Evolutionary conservation across 2,888 invertebrate genomes (phyloP), one percentile per base, ranked within the genome.

Genomic region (Phaonia tiefii): DNA sequence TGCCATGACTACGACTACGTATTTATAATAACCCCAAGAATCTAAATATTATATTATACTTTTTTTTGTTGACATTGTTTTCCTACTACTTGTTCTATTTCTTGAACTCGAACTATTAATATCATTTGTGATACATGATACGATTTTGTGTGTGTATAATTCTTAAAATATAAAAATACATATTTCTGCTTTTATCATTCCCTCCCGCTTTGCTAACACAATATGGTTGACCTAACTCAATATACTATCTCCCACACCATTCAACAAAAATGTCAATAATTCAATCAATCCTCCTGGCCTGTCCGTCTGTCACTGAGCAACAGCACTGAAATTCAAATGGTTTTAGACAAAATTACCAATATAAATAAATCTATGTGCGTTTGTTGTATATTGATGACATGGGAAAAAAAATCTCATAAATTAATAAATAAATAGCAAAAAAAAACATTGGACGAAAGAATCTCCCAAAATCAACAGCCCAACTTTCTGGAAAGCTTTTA

Each of bases 191-290:
- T 51, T 17, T 22, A 22, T 22, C 51, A 11, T 22, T 10, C 7
- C 1, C 11, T 10, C 7, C 1, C 11, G 22, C 3, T 51, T 51
- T 22, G 51, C 11, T 2, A 39, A 60, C 13, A 37, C 20, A 37
- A 39, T 39, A 15, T 39, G 20, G 15, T 39, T 60, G 60, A 60
- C 60, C 60, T 60, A 60, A 60, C 39, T 39, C 60, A 60, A 60
- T 39, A 60, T n/a, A 20, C 15, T 37, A 46, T 42, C 37, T n/a
- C 60, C 17, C 60, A 13, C 60, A 11, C 39, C 22, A 51, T 22
- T 31, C 42, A 42, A 51, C 22, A 3, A 42, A 20, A 63, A 42
- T 63, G 60, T 42, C 60, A 63, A 63, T 63, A 63, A 37, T 42
- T 63, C 60, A 63, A 63, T 63, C 60, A 63, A 39, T 42, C n/a